Percentiles rank a stretch among this genome's conserved stretches.
Evolutionary conservation across 2,113 vertebrate genomes (phyloP).

Genomic region (Clarias magur): DNA sequence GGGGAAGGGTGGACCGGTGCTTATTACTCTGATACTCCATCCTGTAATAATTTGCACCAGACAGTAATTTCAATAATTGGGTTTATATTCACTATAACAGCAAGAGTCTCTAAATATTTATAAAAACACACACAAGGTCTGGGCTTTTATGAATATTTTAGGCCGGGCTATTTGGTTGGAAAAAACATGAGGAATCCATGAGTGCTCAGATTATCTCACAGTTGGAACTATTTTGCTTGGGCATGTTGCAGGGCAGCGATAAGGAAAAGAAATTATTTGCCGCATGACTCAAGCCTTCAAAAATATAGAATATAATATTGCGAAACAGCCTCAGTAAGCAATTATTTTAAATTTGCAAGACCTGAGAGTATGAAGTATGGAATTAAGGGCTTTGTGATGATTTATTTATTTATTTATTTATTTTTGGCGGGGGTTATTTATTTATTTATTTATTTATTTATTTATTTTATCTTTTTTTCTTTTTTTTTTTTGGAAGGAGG

Average conservation of each 20-base stretch:
- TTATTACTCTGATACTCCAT: background rate
- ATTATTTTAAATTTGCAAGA: slow-evolving; percentile 6
- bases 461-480: background rate
- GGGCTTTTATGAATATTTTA: slow-evolving; percentile 28
- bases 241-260: slow-evolving; percentile 25
- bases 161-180: slow-evolving; percentile 2
- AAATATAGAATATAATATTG: slow-evolving; percentile 6
- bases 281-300: background rate
- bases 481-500: background rate
- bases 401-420: too few relatives aligned
- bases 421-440: too few relatives aligned
- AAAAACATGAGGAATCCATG: slow-evolving; percentile 28
- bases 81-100: background rate
- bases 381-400: background rate
- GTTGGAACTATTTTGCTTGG: slow-evolving; percentile 23
- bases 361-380: background rate
- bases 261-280: slow-evolving; percentile 21
- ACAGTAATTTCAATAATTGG: slow-evolving; percentile 9
- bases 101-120: slow-evolving; percentile 21
- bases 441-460: too few relatives aligned
- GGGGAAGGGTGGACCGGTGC: background rate
- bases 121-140: background rate
- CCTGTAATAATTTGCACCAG: slow-evolving; percentile 11
- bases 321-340: slow-evolving; percentile 18
- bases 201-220: slow-evolving; percentile 21